Evolutionary conservation across 2,888 invertebrate genomes (phyloP), one percentile per base, ranked within the genome.

Genomic region (Calameuta filiformis): DNA sequence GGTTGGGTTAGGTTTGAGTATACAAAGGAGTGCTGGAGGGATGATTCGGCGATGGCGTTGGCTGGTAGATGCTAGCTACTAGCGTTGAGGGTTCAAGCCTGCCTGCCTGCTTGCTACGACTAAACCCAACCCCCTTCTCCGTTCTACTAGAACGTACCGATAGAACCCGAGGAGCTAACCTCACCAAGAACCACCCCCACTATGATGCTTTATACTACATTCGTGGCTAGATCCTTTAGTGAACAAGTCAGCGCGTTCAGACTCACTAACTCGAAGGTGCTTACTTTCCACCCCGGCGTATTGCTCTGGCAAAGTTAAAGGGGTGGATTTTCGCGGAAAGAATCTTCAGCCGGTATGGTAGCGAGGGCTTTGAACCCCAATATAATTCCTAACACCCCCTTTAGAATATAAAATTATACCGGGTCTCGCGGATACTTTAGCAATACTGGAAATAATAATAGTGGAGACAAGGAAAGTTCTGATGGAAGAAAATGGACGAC

Each of bases 271-370:
- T 83, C 79, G 81, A 82, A 82, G 81, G 85, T 83, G 83, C 84
- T 82, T 86, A 87, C 83, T 85, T 82, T 85, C 84, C 84, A 82
- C 82, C 84, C 83, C 81, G 83, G 82, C 56, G 82, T 85, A 80
- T 82, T 80, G 80, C 77, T 77, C 77, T 79, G 81, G 79, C 81
- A 81, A 83, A 85, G 80, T 82, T 81, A 81, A 81, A 82, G 83
- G 82, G 81, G 82, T 81, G 82, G 56, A 56, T 56, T 80, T 84
- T 83, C 81, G 81, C 83, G 80, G 82, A 83, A 85, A 85, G 85
- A 85, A 85, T 85, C 83, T 85, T 83, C 80, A 80, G 76, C 76
- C 76, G 79, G 76, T 73, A 77, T 76, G 77, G 78, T 81, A 83
- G 83, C 81, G 81, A 83, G 82, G 82, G 83, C 35, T 81, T 79